Evolutionary conservation across 1,140 invertebrate genomes (phyloP).

Genomic region (Proales similis): DNA sequence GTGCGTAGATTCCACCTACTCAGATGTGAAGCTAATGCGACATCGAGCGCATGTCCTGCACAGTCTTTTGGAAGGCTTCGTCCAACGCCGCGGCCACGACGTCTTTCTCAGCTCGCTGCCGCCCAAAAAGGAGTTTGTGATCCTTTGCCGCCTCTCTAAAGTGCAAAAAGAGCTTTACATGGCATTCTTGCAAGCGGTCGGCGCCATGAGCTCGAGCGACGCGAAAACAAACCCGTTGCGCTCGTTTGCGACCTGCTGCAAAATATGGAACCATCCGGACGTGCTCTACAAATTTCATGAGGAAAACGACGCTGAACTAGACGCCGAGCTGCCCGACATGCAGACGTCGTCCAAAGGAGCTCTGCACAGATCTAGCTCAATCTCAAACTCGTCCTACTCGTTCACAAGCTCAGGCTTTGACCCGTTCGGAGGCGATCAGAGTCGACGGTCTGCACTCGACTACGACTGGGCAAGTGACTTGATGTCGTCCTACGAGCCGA

Average conservation of each 20-base stretch:
- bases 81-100: slow-evolving; percentile 57
- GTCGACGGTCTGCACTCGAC: neutral
- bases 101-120: slow-evolving; percentile 17
- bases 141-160: slow-evolving; percentile 3
- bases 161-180: slow-evolving; percentile 65
- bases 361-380: neutral
- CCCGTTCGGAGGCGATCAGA: too few relatives aligned
- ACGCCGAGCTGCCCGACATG: slow-evolving; percentile 56
- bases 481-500: slow-evolving; percentile 76
- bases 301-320: slow-evolving; percentile 61
- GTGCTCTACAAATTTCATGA: slow-evolving; percentile 82
- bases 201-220: slow-evolving; percentile 67
- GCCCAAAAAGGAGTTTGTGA: slow-evolving; percentile 28
- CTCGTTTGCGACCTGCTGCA: slow-evolving; percentile 94
- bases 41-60: slow-evolving; percentile 83
- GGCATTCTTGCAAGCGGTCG: slow-evolving; percentile 81
- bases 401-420: neutral
- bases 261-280: slow-evolving; percentile 99
- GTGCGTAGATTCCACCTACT: slow-evolving; percentile 78
- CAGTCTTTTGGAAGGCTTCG: slow-evolving; percentile 79
- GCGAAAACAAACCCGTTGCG: slow-evolving; percentile 79
- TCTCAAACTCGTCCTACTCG: slow-evolving; percentile 36
- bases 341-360: slow-evolving; percentile 40
- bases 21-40: slow-evolving; percentile 85
- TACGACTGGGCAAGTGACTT: slow-evolving; percentile 65